Conservation (phyloP, 2,888 invertebrate species). For the Laothoe populi region DNA sequence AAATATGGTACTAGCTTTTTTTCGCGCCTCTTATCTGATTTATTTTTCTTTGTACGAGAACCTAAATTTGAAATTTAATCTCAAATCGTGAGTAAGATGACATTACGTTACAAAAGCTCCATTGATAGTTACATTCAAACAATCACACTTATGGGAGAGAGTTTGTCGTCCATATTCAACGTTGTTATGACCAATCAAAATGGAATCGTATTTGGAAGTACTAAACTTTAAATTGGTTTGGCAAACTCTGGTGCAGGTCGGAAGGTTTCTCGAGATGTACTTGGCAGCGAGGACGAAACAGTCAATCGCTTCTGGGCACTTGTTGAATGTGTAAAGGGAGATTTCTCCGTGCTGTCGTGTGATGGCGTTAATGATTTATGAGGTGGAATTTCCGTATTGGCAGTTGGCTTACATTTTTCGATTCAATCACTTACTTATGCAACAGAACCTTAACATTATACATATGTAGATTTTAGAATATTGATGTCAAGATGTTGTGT, state of each 20-base stretch:
- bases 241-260: slow-evolving; percentile 28
- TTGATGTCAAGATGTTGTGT: neutral
- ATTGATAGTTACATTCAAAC: slow-evolving; percentile 29
- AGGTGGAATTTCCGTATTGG: slow-evolving; percentile 46
- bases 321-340: slow-evolving; percentile 61
- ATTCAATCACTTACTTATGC: slow-evolving; percentile 19
- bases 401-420: slow-evolving; percentile 38
- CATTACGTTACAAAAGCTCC: slow-evolving; percentile 22
- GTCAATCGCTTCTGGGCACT: slow-evolving; percentile 51
- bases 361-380: slow-evolving; percentile 31
- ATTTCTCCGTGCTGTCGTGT: slow-evolving; percentile 47
- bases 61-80: neutral
- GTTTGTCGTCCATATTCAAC: slow-evolving; percentile 60
- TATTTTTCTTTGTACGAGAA: neutral
- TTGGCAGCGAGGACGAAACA: slow-evolving; percentile 49
- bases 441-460: neutral
- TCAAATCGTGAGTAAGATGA: slow-evolving; percentile 15
- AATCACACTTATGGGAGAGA: slow-evolving; percentile 56
- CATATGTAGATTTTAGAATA: neutral
- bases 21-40: neutral
- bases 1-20: no score
- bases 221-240: slow-evolving; percentile 40
- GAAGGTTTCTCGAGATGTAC: slow-evolving; percentile 51
- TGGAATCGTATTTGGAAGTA: slow-evolving; percentile 33
- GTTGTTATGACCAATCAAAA: slow-evolving; percentile 31